Percentiles rank a stretch among this genome's conserved stretches.
These are phyloP conservation scores for Caerostris extrusa DNA, from an alignment of 1,140 invertebrate genomes.

Conservation along the genomic window DNA sequence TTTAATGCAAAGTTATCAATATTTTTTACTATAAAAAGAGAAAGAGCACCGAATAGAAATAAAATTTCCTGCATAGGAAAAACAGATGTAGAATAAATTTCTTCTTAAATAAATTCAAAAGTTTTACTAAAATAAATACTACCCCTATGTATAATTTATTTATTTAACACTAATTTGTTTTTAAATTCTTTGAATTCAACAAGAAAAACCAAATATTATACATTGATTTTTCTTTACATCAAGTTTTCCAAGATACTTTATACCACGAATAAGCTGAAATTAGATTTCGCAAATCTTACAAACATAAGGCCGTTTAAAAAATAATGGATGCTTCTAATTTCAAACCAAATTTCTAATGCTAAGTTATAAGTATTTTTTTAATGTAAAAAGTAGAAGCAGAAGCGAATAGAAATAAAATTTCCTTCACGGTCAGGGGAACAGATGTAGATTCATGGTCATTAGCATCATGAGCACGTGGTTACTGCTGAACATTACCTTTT, in stretches of 20 bases:
- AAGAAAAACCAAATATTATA: too few species aligned
- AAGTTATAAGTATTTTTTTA: neutral
- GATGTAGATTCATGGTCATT: slow-evolving; percentile 67
- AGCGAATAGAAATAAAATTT: slow-evolving; percentile 8
- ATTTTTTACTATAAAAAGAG: neutral
- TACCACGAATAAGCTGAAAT: too few species aligned
- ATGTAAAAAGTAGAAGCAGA: neutral
- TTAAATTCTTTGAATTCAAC: too few species aligned
- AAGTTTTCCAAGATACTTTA: too few species aligned
- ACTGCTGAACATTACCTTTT: slow-evolving; percentile 25
- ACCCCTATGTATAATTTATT: too few species aligned
- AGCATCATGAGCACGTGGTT: slow-evolving; percentile 64
- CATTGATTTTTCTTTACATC: too few species aligned
- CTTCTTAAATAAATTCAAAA: too few species aligned
- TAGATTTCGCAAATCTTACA: too few species aligned
- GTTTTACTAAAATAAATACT: too few species aligned
- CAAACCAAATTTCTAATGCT: neutral
- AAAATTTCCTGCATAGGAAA: neutral
- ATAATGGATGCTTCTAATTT: neutral
- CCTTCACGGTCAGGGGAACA: neutral
- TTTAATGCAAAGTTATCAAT: neutral
- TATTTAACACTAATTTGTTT: too few species aligned
- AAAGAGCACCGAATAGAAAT: neutral
- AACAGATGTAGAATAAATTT: slow-evolving; percentile 58
- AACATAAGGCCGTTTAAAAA: neutral